Conservation (phyloP, 2,888 invertebrate species). For the Philhelius pedissequus region DNA sequence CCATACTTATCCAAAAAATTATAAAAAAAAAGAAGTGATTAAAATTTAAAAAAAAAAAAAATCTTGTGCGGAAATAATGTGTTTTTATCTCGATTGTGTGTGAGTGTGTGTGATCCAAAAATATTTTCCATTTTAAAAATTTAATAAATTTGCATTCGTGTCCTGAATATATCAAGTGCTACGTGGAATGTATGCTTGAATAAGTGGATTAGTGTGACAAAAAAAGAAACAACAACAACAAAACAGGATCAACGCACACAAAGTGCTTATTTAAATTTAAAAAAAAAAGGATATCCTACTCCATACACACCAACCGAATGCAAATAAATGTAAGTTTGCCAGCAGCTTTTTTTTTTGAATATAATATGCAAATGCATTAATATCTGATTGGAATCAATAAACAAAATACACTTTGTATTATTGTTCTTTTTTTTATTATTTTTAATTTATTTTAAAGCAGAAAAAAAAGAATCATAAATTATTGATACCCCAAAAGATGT, state of each 20-base stretch:
- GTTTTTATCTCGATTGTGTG: not conserved
- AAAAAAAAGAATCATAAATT: not conserved
- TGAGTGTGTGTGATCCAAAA: not conserved
- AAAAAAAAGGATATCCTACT: constrained; percentile 9
- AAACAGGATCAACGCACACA: not conserved
- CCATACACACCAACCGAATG: not conserved
- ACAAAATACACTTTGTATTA: too few relatives aligned
- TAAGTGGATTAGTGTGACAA: not conserved
- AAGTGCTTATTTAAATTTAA: not conserved
- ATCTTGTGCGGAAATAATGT: too few relatives aligned
- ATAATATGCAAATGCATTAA: too few relatives aligned
- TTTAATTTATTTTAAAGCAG: not conserved
- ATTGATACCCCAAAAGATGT: not conserved
- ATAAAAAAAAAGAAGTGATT: not conserved
- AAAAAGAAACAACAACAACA: not conserved
- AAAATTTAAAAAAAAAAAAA: too few relatives aligned
- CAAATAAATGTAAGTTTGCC: not conserved
- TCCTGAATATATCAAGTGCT: not conserved
- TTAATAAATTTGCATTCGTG: not conserved
- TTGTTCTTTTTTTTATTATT: not conserved
- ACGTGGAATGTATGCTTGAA: not conserved
- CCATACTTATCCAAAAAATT: not conserved
- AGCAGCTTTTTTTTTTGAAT: not conserved
- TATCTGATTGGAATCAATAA: not conserved
- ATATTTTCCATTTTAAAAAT: not conserved